Conservation (phyloP, 2,113 vertebrate genomes). For the Turdus rufiventris region DNA sequence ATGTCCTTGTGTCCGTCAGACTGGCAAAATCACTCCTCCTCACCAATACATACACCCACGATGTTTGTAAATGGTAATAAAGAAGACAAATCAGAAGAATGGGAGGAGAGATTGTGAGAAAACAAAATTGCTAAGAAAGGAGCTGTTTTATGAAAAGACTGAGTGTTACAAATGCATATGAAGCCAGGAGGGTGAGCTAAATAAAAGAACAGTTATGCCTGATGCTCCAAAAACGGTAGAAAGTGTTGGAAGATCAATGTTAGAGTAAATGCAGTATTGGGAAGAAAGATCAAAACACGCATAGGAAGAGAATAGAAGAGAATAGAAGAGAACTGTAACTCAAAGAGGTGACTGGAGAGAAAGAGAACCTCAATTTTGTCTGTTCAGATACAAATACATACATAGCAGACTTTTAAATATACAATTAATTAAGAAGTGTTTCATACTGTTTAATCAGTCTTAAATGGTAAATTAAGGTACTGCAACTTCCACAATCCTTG, state of each 20-base stretch:
- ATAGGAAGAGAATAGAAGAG: neutral
- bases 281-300: neutral
- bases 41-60: rapidly evolving
- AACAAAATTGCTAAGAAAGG: neutral
- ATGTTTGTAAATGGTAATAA: neutral
- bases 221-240: neutral
- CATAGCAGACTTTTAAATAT: neutral
- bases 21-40: neutral
- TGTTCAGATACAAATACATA: neutral
- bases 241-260: neutral
- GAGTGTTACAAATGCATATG: neutral
- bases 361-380: neutral
- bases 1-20: neutral
- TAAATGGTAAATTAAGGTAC: neutral
- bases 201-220: neutral
- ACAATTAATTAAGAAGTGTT: neutral
- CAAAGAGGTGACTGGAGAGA: neutral
- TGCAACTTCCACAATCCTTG: neutral
- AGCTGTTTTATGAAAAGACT: neutral
- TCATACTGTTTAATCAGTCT: neutral
- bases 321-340: neutral
- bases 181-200: neutral
- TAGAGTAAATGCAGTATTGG: neutral
- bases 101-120: neutral
- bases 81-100: neutral